These are phyloP conservation scores for Nixonia krombeini DNA, from an alignment of 1,140 invertebrate genomes.

Conservation along the genomic window DNA sequence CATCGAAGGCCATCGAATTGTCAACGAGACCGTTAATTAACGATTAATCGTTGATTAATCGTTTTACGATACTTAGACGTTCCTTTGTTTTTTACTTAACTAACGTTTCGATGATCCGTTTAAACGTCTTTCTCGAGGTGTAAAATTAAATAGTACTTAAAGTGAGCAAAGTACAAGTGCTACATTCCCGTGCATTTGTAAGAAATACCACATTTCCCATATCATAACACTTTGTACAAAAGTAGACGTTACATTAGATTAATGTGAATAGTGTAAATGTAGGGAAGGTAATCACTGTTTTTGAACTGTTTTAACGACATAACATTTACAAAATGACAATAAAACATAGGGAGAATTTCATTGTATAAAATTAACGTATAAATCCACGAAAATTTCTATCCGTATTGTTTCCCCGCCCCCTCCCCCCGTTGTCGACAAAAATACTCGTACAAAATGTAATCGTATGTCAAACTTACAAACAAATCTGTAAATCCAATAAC, in stretches of 20 bases:
- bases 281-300: slow-evolving; percentile 15
- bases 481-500: too few relatives aligned
- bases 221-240: slow-evolving; percentile 36
- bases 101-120: slow-evolving; percentile 9
- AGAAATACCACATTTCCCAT: slow-evolving; percentile 30
- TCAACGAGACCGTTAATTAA: too few relatives aligned
- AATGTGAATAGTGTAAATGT: slow-evolving; percentile 50
- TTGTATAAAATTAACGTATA: not conserved
- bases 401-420: too few relatives aligned
- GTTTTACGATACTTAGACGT: too few relatives aligned
- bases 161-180: slow-evolving; percentile 2
- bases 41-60: not conserved
- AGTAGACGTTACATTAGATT: slow-evolving; percentile 32
- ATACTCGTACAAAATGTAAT: too few relatives aligned
- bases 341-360: slow-evolving; percentile 28
- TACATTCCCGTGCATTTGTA: slow-evolving; percentile 17
- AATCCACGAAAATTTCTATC: too few relatives aligned
- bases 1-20: slow-evolving; percentile 24
- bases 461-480: too few relatives aligned
- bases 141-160: slow-evolving; percentile 20
- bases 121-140: slow-evolving; percentile 5
- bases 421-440: too few relatives aligned
- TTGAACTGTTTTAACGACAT: slow-evolving; percentile 13
- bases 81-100: not conserved
- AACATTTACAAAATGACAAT: slow-evolving; percentile 39